Evolutionary conservation across 2,888 invertebrate species (phyloP).

Genomic region (Anthrax anthrax): DNA sequence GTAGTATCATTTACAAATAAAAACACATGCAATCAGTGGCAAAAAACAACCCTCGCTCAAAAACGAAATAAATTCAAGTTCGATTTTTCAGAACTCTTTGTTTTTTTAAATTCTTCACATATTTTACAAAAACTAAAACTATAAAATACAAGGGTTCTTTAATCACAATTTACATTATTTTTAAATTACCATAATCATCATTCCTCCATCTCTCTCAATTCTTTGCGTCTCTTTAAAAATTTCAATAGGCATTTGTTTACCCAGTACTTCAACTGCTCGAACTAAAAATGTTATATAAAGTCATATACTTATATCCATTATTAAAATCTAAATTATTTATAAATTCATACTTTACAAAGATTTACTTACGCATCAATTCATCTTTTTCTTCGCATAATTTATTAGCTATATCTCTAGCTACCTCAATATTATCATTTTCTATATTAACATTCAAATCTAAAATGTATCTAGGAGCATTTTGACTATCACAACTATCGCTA

Average conservation of each 20-base stretch:
- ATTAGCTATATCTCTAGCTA: slow-evolving; percentile 56
- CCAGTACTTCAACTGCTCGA: slow-evolving; percentile 54
- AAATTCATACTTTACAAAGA: too few relatives aligned
- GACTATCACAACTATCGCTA: slow-evolving; percentile 38
- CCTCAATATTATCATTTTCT: slow-evolving; percentile 41
- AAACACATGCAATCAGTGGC: too few relatives aligned
- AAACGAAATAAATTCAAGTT: too few relatives aligned
- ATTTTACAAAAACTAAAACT: not conserved
- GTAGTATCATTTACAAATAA: too few relatives aligned
- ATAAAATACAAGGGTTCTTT: not conserved
- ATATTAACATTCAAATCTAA: slow-evolving; percentile 40
- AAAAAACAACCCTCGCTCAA: too few relatives aligned
- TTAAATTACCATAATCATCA: slow-evolving; percentile 62
- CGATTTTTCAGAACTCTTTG: too few relatives aligned
- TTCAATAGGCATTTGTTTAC: slow-evolving; percentile 56
- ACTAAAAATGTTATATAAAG: slow-evolving; percentile 32
- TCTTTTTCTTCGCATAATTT: slow-evolving; percentile 62
- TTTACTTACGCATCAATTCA: slow-evolving; percentile 53
- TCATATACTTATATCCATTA: not conserved
- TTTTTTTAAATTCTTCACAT: too few relatives aligned
- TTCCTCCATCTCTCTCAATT: slow-evolving; percentile 72
- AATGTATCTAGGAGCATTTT: slow-evolving; percentile 35
- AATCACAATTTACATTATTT: not conserved
- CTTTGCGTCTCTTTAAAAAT: slow-evolving; percentile 67
- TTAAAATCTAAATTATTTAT: too few relatives aligned